Evolutionary conservation across 1,140 invertebrate species (phyloP).

Genomic region (Camponotus vicinus): DNA sequence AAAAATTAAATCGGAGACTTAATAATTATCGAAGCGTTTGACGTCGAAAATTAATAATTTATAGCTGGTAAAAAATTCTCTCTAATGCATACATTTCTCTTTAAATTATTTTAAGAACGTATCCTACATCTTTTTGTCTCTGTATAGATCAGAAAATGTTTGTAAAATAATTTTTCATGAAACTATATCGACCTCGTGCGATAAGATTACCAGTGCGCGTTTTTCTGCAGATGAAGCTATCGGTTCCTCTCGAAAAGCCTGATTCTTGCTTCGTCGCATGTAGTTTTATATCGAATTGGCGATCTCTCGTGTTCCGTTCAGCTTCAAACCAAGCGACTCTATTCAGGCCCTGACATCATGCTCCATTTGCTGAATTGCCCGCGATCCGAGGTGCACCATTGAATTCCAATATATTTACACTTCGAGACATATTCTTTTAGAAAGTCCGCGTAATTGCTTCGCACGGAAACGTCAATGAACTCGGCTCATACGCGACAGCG

Average conservation of each 20-base stretch:
- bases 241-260: neutral
- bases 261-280: slow-evolving; percentile 31
- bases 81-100: neutral
- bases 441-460: slow-evolving; percentile 38
- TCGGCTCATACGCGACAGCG: neutral
- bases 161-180: neutral
- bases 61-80: neutral
- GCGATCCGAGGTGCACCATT: neutral
- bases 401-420: slow-evolving; percentile 31
- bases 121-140: too few relatives aligned
- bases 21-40: neutral
- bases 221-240: slow-evolving; percentile 24
- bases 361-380: neutral
- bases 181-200: neutral
- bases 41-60: neutral
- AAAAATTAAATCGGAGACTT: neutral
- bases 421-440: neutral
- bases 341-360: neutral
- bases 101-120: neutral
- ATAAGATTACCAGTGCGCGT: slow-evolving; percentile 21
- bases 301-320: slow-evolving; percentile 47
- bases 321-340: neutral
- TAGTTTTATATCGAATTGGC: slow-evolving; percentile 57
- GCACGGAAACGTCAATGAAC: slow-evolving; percentile 12
- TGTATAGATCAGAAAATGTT: neutral